Evolutionary conservation across 2,888 invertebrate genomes (phyloP).

Genomic region (Cremastinae sp.): DNA sequence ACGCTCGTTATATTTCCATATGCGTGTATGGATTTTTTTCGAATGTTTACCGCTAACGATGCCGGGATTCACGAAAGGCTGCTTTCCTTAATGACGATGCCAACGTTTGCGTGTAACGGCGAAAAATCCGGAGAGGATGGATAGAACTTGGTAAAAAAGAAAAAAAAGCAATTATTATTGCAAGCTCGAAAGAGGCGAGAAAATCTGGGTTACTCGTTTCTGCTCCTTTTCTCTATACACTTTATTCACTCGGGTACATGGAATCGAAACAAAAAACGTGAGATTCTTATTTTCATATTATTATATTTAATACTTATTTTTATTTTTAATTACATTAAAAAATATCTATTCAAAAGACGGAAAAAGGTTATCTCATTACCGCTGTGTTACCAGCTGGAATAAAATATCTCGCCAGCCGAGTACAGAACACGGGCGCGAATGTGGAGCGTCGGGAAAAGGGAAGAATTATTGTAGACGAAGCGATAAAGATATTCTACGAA

Average conservation of each 20-base stretch:
- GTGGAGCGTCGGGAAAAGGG: too few relatives aligned
- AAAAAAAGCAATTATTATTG: conserved; percentile 4
- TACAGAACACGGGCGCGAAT: too few relatives aligned
- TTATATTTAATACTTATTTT: background rate
- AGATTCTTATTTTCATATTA: conserved; percentile 3
- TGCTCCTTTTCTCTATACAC: background rate
- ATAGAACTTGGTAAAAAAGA: conserved; percentile 4
- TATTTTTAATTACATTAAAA: background rate
- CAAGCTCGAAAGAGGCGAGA: conserved; percentile 1
- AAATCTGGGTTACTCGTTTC: background rate
- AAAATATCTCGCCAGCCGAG: conserved; percentile 1
- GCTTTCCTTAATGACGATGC: conserved; percentile 46
- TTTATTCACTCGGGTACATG: background rate
- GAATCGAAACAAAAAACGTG: conserved; percentile 16
- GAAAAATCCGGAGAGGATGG: conserved; percentile 7
- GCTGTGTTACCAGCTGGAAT: conserved; percentile 20
- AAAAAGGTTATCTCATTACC: conserved; percentile 34
- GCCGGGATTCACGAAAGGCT: conserved; percentile 30
- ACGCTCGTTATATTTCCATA: background rate
- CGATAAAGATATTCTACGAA: too few relatives aligned
- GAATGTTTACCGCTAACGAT: conserved; percentile 26
- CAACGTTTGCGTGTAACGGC: conserved; percentile 12
- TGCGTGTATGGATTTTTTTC: background rate
- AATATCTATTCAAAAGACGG: conserved; percentile 5
- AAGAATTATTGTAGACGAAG: too few relatives aligned